These are phyloP conservation scores for Indicator indicator DNA, from an alignment of 2,113 vertebrate genomes.

Conservation along the genomic window DNA sequence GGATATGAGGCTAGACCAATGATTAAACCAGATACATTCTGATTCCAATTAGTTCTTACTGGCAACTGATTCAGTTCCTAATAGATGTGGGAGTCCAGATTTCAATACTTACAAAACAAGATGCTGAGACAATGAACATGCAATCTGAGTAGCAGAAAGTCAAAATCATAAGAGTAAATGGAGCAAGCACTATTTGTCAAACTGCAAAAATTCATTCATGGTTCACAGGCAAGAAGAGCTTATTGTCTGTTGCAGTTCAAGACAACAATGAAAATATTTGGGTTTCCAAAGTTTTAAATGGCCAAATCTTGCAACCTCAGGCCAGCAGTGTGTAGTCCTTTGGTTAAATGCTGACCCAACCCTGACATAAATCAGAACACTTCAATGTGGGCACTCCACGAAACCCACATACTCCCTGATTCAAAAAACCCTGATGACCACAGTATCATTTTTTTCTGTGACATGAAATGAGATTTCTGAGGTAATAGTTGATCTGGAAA, in stretches of 20 bases:
- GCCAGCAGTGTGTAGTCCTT: no score
- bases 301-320: background rate
- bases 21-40: background rate
- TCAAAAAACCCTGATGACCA: background rate
- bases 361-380: background rate
- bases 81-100: background rate
- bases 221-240: background rate
- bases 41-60: background rate
- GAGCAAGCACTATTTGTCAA: background rate
- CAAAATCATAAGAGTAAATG: background rate
- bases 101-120: background rate
- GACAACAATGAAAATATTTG: background rate
- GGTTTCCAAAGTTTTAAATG: background rate
- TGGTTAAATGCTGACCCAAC: background rate
- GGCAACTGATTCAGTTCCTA: background rate
- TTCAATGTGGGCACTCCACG: no score
- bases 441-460: background rate
- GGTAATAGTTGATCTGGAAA: background rate
- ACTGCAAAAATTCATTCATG: background rate
- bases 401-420: no score
- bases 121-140: background rate
- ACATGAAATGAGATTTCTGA: background rate
- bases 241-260: background rate
- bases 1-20: background rate
- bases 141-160: background rate